Conservation (phyloP, 23 tunicate species). For the Diplosoma virens region DNA sequence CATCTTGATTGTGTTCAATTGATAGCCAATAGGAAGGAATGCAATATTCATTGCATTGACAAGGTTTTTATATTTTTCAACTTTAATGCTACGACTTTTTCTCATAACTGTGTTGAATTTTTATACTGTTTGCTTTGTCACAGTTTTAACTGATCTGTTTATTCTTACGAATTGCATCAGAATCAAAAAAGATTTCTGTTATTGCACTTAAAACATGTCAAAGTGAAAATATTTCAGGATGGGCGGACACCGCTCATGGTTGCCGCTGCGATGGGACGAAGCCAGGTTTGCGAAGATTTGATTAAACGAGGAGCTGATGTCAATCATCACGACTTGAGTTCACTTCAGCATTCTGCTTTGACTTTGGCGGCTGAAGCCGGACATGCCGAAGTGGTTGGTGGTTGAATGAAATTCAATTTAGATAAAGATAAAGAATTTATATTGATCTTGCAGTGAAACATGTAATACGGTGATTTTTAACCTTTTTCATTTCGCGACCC, state of each 20-base stretch:
- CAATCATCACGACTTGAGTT: constrained; percentile 65
- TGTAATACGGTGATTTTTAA: too few species aligned
- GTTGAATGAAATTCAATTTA: too few species aligned
- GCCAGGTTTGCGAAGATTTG: constrained; percentile 59
- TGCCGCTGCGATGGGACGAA: constrained; percentile 89
- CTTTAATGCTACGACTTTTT: too few species aligned
- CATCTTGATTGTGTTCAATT: constrained; percentile 75
- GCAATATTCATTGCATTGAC: constrained; percentile 72
- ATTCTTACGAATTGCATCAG: neutral
- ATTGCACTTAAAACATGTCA: too few species aligned
- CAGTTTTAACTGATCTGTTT: too few species aligned
- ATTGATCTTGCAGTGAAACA: too few species aligned
- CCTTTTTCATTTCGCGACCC: too few species aligned
- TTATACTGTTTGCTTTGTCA: too few species aligned
- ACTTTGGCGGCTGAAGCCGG: constrained; percentile 94
- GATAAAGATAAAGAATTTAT: too few species aligned
- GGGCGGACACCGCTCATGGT: constrained; percentile 94
- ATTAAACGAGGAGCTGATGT: constrained; percentile 53
- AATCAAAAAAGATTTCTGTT: neutral
- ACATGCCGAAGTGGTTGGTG: constrained; percentile 76
- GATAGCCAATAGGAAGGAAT: constrained; percentile 46
- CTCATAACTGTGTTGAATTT: neutral
- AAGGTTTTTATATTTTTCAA: constrained; percentile 38
- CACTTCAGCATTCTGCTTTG: constrained; percentile 70
- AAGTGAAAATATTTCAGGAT: too few species aligned